Conservation (phyloP, 2,797 vertebrate species). For the Notolabrus celidotus region DNA sequence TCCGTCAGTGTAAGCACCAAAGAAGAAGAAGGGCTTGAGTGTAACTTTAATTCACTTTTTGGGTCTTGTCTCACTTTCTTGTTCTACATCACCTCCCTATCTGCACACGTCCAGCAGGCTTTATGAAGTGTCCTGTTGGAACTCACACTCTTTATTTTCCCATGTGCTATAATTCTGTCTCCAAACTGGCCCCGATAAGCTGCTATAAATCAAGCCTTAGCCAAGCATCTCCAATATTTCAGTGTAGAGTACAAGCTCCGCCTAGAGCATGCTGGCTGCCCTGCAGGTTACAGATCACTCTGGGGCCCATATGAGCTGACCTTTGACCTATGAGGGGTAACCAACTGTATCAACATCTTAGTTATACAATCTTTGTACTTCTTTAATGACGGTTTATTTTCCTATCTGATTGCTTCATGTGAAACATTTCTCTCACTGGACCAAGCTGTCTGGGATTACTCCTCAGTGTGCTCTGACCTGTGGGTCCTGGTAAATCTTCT, state of each 20-base stretch:
- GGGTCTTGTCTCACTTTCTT: slow-evolving; percentile 28
- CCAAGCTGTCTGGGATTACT: slow-evolving; percentile 21
- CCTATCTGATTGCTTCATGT: slow-evolving; percentile 47
- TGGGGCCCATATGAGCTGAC: background rate
- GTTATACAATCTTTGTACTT: background rate
- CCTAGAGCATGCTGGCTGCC: slow-evolving; percentile 28
- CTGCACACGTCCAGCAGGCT: slow-evolving; percentile 58
- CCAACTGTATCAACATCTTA: slow-evolving; percentile 10
- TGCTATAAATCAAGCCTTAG: slow-evolving; percentile 60
- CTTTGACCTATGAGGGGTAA: no score
- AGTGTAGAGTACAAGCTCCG: slow-evolving; percentile 44
- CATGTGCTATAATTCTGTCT: slow-evolving; percentile 28
- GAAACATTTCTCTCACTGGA: slow-evolving; percentile 22
- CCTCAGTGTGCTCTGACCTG: slow-evolving; percentile 85
- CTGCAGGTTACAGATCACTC: slow-evolving; percentile 25
- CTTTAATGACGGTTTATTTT: slow-evolving; percentile 28
- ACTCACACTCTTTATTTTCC: slow-evolving; percentile 42
- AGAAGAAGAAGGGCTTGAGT: slow-evolving; percentile 17
- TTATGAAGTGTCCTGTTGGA: slow-evolving; percentile 66
- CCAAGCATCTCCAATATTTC: slow-evolving; percentile 58
- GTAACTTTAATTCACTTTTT: slow-evolving; percentile 21
- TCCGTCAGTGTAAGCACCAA: slow-evolving; percentile 14
- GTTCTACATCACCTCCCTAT: slow-evolving; percentile 60
- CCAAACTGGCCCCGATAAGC: slow-evolving; percentile 61
- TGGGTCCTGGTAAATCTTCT: slow-evolving; percentile 94